Evolutionary conservation across 2,888 invertebrate genomes (phyloP).

Genomic region (Eilema sororculum): DNA sequence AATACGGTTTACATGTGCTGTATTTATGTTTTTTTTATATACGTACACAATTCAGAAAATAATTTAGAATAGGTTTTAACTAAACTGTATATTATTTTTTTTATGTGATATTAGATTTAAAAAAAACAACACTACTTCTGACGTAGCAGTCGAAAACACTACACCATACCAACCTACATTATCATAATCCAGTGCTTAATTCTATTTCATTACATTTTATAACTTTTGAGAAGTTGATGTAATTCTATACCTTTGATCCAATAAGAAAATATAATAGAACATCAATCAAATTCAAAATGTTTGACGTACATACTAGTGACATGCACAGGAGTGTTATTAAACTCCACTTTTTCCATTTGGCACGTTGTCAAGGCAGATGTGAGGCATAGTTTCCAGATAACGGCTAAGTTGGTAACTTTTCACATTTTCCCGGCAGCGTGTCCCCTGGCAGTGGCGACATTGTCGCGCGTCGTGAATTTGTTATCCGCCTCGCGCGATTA

Average conservation of each 20-base stretch:
- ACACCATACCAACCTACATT: no score
- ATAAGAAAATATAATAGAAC: constrained; percentile 18
- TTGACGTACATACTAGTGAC: constrained; percentile 29
- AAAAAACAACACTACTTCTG: no score
- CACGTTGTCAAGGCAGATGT: constrained; percentile 79
- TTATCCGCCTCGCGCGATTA: constrained; percentile 67
- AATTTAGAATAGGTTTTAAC: no score
- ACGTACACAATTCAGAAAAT: no score
- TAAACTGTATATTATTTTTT: no score
- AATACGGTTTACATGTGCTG: no score
- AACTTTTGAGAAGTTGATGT: background rate
- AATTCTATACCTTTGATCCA: background rate
- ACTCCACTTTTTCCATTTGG: constrained; percentile 73
- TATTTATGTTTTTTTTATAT: no score
- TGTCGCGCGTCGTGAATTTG: constrained; percentile 73
- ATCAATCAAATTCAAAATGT: constrained; percentile 45
- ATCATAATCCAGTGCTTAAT: no score
- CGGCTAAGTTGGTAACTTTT: constrained; percentile 81
- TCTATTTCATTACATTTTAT: no score
- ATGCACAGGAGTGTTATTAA: constrained; percentile 65
- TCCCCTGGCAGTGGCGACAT: constrained; percentile 62
- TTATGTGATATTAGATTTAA: no score
- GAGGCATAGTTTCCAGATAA: constrained; percentile 75
- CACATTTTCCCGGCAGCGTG: constrained; percentile 74
- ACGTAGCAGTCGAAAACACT: no score